Conservation (phyloP, 1,140 invertebrate species). For the Aphelenchoides fujianensis region DNA sequence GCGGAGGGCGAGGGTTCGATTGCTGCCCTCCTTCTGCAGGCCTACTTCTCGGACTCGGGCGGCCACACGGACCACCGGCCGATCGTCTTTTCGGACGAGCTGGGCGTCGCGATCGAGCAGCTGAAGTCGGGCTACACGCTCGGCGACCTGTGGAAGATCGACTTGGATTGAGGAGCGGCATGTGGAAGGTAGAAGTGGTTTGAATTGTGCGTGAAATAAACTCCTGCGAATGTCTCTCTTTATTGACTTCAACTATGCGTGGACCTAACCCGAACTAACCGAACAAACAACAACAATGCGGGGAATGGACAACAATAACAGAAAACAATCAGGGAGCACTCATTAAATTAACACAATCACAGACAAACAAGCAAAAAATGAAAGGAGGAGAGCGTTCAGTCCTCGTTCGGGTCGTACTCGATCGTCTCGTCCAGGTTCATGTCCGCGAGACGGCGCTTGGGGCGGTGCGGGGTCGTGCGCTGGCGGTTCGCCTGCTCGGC, state of each 20-base stretch:
- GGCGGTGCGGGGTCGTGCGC: not conserved
- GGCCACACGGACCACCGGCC: conserved; percentile 71
- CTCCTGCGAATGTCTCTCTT: no score
- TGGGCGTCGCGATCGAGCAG: conserved; percentile 57
- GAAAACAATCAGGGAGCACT: no score
- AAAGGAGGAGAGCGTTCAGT: not conserved
- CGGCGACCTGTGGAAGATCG: conserved; percentile 55
- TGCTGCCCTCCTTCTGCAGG: conserved; percentile 73
- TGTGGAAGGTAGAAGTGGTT: no score
- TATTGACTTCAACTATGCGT: no score
- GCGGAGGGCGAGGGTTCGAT: conserved; percentile 74
- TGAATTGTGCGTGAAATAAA: no score
- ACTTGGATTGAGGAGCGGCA: conserved; percentile 52
- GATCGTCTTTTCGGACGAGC: conserved; percentile 68
- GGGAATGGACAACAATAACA: no score
- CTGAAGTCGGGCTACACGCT: conserved; percentile 57
- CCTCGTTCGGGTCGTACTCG: not conserved
- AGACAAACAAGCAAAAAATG: not conserved
- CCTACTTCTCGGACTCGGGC: conserved; percentile 68
- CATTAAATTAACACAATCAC: no score
- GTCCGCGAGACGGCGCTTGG: not conserved
- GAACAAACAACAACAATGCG: no score
- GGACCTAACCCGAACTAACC: no score
- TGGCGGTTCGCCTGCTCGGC: not conserved
- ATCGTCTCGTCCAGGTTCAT: not conserved